phyloP scores from a whole-genome alignment of 2,113 vertebrate species.

The Saccopteryx leptura region DNA sequence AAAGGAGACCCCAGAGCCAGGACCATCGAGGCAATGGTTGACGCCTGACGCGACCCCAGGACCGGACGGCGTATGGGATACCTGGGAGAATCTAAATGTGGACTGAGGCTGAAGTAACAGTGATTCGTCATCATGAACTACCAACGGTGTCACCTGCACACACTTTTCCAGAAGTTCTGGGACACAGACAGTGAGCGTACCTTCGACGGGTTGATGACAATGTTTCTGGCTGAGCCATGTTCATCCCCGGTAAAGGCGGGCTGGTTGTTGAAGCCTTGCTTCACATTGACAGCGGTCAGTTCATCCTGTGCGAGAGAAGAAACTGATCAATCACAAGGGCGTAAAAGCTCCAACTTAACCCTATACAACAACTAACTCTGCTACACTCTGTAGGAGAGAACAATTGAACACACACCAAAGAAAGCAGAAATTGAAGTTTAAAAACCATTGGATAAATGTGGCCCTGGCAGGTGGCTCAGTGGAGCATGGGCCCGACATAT shows the following conservation, averaged over 20 bases:
- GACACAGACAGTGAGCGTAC: constrained; percentile 67
- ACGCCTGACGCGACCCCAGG: background rate
- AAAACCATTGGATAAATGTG: background rate
- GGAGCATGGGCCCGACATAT: no score
- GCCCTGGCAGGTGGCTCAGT: no score
- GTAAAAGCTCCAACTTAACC: background rate
- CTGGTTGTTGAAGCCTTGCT: constrained; percentile 91
- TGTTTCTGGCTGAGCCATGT: constrained; percentile 89
- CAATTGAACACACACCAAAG: background rate
- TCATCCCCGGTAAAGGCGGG: constrained; percentile 91
- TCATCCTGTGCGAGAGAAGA: constrained; percentile 87
- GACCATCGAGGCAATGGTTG: background rate
- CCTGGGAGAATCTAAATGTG: background rate
- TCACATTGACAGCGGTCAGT: constrained; percentile 90
- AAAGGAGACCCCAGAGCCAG: no score
- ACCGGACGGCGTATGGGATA: background rate
- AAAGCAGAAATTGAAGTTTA: background rate
- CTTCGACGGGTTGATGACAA: constrained; percentile 91
- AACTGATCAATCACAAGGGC: constrained; percentile 39
- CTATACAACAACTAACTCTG: background rate
- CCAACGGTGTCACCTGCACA: background rate
- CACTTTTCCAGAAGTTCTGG: background rate
- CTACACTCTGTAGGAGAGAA: background rate
- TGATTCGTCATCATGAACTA: background rate
- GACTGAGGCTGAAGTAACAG: background rate